Base-by-base conservation (phyloP, 2,797 vertebrate species). In the Acipenser transmontanus region DNA sequence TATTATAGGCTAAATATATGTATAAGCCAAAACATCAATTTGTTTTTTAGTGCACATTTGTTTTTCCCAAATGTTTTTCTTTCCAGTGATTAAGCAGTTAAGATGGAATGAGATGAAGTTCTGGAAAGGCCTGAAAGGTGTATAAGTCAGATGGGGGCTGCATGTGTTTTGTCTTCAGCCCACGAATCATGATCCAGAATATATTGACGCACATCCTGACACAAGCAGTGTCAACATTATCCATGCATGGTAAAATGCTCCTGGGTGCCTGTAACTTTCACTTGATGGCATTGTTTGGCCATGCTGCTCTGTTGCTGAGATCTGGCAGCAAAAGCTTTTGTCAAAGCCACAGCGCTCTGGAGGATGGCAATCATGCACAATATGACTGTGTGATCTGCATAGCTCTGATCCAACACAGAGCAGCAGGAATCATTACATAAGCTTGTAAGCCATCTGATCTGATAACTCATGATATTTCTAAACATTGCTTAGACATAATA, bases 131-230 rank as follows among this genome's bases (percentile, higher is more conserved):
- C 48, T 34, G 14, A 54, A 51, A 51, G 17, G 51, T 13, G 34
- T 57, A 11, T 7, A 47, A 57, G 52, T 34, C 7, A 8, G 20
- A 34, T 4, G 51, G 47, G 52, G 64, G 14, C 52, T 47, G 49
- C 12, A 47, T 65, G 56, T 65, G 51, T 65, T 57, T 65, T 56
- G 64, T 14, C 52, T 56, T 6, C 51, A 17, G 63, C 69, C 65
- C 47, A 51, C 68, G n/a, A 34, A 56, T n/a, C 6, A 61, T 66
- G 70, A 74, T 67, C 50, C 73, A 73, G 71, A 54, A 67, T 66
- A 73, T 13, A 20, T 66, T 77, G 79, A 77, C 72, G 71, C 49
- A 50, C 62, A 74, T 61, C 74, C 73, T 83, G 76, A 74, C 71
- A 73, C 71, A 84, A 81, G 82, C 75, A 73, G 71, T 62, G 7